Conservation (phyloP, 2,888 invertebrate genomes). For the Auanema sp. region DNA sequence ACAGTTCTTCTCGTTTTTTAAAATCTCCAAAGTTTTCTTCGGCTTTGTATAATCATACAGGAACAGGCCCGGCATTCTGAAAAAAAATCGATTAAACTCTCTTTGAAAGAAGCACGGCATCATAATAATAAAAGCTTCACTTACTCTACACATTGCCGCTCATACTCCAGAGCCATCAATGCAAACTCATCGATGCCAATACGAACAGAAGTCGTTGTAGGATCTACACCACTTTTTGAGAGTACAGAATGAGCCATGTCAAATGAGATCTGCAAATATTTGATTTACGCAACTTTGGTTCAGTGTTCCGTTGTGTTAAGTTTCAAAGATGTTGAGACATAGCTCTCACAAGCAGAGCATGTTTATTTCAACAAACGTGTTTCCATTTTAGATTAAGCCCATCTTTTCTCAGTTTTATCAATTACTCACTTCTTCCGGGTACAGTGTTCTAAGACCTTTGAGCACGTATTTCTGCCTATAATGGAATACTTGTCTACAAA, state of each 20-base stretch:
- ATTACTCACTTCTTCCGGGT: slow-evolving; percentile 43
- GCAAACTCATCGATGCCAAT: slow-evolving; percentile 60
- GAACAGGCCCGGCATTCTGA: slow-evolving; percentile 60
- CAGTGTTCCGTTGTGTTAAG: not conserved
- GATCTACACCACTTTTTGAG: slow-evolving; percentile 32
- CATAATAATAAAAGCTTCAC: not conserved
- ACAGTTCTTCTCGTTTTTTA: slow-evolving; percentile 41
- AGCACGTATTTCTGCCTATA: slow-evolving; percentile 80
- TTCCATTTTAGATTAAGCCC: not conserved
- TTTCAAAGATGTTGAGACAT: not conserved
- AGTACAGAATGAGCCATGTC: slow-evolving; percentile 57
- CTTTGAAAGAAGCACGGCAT: not conserved
- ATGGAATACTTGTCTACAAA: slow-evolving; percentile 82
- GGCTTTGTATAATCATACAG: slow-evolving; percentile 53
- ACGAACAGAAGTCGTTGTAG: slow-evolving; percentile 39
- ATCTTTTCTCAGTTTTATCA: not conserved
- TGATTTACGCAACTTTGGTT: not conserved
- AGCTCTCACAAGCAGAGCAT: no score
- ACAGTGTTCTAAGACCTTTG: slow-evolving; percentile 61
- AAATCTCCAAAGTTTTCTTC: slow-evolving; percentile 35
- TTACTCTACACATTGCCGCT: slow-evolving; percentile 53
- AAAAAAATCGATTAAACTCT: slow-evolving; percentile 13
- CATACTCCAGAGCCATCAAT: slow-evolving; percentile 55
- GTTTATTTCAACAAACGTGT: not conserved
- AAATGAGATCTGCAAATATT: slow-evolving; percentile 27